Conservation (phyloP, 2,113 vertebrate genomes). For the Myanophis thanlyinensis region DNA sequence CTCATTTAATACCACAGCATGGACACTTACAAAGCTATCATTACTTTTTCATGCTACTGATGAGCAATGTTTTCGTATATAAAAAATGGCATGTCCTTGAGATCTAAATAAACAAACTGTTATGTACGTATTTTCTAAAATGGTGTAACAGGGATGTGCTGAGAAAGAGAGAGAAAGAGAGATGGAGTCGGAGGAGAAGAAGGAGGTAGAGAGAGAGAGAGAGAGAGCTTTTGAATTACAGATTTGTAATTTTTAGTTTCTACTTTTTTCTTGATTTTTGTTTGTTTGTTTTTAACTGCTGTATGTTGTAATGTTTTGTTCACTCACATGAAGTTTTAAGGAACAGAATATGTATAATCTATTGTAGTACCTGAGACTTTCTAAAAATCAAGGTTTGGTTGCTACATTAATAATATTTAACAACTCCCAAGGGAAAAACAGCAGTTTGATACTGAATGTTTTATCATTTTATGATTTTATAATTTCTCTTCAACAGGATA, state of each 20-base stretch:
- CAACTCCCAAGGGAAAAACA: not conserved
- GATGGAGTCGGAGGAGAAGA: too few relatives aligned
- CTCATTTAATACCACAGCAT: constrained; percentile 68
- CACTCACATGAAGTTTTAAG: constrained; percentile 2
- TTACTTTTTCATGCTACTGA: constrained; percentile 74
- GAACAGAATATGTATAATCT: constrained; percentile 7
- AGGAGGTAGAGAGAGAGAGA: constrained; percentile 39
- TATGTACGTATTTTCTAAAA: constrained; percentile 64
- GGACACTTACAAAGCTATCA: constrained; percentile 72
- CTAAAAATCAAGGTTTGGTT: not conserved
- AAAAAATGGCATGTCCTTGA: constrained; percentile 73
- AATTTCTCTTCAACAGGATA: not conserved
- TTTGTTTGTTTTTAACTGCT: not conserved
- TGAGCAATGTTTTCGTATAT: constrained; percentile 67
- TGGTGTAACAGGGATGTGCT: constrained; percentile 57
- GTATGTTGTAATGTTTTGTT: constrained; percentile 35
- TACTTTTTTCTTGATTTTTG: not conserved
- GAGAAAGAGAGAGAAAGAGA: not conserved
- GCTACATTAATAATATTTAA: constrained; percentile 15
- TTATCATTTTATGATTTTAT: constrained; percentile 14
- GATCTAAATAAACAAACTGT: constrained; percentile 74
- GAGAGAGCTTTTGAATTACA: constrained; percentile 47
- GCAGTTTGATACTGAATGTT: constrained; percentile 2
- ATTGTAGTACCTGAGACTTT: constrained; percentile 10
- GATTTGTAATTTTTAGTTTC: constrained; percentile 39